These are phyloP conservation scores for Drosophila murphyi DNA, from an alignment of 1,140 invertebrate species.

Conservation along the genomic window DNA sequence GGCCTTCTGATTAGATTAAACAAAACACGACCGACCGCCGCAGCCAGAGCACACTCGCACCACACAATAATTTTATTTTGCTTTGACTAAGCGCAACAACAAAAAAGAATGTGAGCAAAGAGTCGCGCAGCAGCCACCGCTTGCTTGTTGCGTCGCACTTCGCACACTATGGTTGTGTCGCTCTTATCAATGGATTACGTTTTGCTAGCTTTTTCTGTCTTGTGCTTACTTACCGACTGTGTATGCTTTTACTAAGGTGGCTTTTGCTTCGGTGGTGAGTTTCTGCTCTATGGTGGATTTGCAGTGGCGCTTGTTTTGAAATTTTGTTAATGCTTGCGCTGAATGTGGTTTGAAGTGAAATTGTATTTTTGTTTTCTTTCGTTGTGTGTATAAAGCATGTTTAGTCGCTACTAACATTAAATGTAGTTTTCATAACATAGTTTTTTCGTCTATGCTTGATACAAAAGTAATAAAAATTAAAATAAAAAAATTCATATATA, in stretches of 20 bases:
- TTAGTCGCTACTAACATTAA: conserved; percentile 39
- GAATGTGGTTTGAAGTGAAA: not conserved
- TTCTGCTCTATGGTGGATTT: not conserved
- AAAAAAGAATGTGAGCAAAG: conserved; percentile 31
- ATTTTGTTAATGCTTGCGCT: not conserved
- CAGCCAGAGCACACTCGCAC: conserved; percentile 18
- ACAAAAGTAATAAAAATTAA: conserved; percentile 48
- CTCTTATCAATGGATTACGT: conserved; percentile 6
- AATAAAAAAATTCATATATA: conserved; percentile 30
- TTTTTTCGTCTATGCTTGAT: conserved; percentile 44
- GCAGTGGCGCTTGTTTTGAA: conserved; percentile 25
- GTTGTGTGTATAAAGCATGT: conserved; percentile 19
- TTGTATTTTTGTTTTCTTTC: not conserved
- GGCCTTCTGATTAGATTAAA: conserved; percentile 36
- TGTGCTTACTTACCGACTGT: not conserved
- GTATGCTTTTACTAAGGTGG: conserved; percentile 9
- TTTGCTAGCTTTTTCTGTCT: not conserved
- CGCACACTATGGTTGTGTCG: conserved; percentile 6
- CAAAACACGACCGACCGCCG: conserved; percentile 17
- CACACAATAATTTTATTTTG: conserved; percentile 33
- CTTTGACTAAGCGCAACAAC: conserved; percentile 13
- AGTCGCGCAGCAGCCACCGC: conserved; percentile 1
- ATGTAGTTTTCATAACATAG: conserved; percentile 20
- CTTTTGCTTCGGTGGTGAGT: conserved; percentile 23
- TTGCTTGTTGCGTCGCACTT: conserved; percentile 43